phyloP scores from a whole-genome alignment of 2,113 vertebrate genomes.

The Oriolus oriolus region DNA sequence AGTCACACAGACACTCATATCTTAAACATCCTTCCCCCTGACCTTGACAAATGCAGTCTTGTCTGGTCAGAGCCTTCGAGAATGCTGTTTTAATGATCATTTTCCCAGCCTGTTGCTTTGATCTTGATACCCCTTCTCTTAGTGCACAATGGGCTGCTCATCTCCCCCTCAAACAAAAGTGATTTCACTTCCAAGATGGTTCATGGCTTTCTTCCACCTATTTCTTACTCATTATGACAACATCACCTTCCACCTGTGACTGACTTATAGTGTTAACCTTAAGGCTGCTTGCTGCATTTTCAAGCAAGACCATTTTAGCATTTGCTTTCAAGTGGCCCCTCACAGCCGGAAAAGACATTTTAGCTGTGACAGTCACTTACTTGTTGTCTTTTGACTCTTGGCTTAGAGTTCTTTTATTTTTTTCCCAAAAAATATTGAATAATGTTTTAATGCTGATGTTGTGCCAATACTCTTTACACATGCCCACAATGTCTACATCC shows the following conservation, averaged over 20 bases:
- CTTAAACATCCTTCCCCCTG: constrained; percentile 41
- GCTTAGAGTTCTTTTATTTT: background rate
- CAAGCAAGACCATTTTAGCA: background rate
- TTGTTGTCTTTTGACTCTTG: background rate
- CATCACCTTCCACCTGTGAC: background rate
- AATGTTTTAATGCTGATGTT: background rate
- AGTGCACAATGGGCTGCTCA: background rate
- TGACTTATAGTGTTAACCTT: background rate
- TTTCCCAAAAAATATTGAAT: background rate
- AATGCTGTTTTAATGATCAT: background rate
- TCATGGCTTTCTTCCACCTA: background rate
- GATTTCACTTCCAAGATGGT: background rate
- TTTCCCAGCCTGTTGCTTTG: constrained; percentile 29
- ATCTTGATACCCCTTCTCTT: background rate
- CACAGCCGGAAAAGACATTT: background rate
- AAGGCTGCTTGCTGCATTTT: background rate
- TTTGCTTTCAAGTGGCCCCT: background rate
- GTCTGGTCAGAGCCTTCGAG: background rate
- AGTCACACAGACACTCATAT: constrained; percentile 55
- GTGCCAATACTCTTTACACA: background rate
- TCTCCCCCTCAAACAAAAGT: background rate
- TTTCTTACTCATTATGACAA: background rate
- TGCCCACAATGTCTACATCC: background rate
- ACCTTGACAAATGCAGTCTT: constrained; percentile 42
- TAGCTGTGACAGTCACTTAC: background rate